Percentiles rank a stretch among this genome's conserved stretches.
Evolutionary conservation across 2,797 vertebrate species (phyloP).

Genomic region (Tragelaphus eurycerus): DNA sequence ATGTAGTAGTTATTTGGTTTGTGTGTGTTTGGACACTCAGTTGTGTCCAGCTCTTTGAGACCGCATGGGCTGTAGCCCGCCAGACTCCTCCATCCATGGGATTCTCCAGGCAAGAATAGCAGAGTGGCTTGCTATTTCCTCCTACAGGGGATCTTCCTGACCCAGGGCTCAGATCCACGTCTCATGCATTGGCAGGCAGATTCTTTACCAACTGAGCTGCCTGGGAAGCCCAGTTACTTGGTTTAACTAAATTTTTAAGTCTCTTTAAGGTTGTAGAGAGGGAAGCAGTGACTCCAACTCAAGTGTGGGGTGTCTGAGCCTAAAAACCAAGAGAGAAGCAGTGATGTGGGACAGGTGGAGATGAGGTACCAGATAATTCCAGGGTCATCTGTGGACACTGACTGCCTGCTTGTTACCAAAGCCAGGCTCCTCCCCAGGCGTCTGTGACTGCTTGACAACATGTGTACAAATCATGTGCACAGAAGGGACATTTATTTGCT

Average conservation of each 20-base stretch:
- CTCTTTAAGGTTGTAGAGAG: not conserved
- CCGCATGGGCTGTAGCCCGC: not conserved
- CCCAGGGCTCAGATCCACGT: not conserved
- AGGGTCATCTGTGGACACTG: not conserved
- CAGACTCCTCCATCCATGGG: not conserved
- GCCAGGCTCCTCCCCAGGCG: not conserved
- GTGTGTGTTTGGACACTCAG: not conserved
- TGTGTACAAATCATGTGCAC: not conserved
- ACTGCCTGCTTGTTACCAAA: not conserved
- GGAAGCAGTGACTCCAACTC: not conserved
- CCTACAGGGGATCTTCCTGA: not conserved
- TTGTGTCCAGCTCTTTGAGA: not conserved
- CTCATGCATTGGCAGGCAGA: not conserved
- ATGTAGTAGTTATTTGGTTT: not conserved
- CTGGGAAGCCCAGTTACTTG: not conserved
- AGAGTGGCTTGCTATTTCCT: not conserved
- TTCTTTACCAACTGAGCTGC: not conserved
- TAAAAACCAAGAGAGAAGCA: not conserved
- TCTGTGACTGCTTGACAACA: not conserved
- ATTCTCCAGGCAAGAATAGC: not conserved
- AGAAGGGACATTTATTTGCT: not conserved
- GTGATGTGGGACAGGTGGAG: not conserved
- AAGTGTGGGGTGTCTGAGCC: not conserved
- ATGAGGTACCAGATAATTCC: accelerated
- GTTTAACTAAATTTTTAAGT: not conserved